These are phyloP conservation scores for Toxotes chatareus DNA, from an alignment of 2,113 vertebrate genomes.

Conservation along the genomic window DNA sequence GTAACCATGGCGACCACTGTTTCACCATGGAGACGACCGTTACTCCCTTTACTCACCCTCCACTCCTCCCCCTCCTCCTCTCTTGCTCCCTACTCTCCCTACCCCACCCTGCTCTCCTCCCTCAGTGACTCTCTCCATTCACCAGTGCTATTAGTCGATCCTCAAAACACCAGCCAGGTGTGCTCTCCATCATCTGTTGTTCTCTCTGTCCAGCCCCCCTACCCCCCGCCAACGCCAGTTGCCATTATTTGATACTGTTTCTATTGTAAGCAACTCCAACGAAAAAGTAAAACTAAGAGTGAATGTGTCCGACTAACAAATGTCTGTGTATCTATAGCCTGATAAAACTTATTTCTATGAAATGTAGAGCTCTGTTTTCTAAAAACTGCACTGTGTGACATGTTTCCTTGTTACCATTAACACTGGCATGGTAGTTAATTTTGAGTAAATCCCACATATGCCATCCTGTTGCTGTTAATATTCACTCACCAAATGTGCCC, in stretches of 20 bases:
- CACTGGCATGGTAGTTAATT: neutral
- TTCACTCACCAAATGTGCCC: neutral
- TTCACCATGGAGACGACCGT: slow-evolving; percentile 83
- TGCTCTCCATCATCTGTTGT: slow-evolving; percentile 35
- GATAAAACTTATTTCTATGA: neutral
- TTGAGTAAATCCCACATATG: neutral
- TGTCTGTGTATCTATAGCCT: neutral
- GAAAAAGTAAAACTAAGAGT: neutral
- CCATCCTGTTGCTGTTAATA: neutral
- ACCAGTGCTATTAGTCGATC: slow-evolving; percentile 35
- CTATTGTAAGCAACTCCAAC: neutral
- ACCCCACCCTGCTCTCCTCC: slow-evolving; percentile 27
- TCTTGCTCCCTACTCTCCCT: slow-evolving; percentile 26
- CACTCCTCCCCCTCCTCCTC: neutral
- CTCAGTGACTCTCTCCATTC: slow-evolving; percentile 32
- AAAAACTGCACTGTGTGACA: neutral
- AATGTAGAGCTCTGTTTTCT: neutral
- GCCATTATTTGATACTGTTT: neutral
- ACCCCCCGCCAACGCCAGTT: too few species aligned
- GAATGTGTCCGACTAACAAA: too few species aligned
- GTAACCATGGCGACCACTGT: slow-evolving; percentile 82
- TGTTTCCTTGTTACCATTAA: neutral
- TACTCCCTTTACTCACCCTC: slow-evolving; percentile 74
- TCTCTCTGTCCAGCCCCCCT: slow-evolving; percentile 8
- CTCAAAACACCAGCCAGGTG: slow-evolving; percentile 51